phyloP scores from a whole-genome alignment of 2,113 vertebrate genomes.

The Craseonycteris thonglongyai region DNA sequence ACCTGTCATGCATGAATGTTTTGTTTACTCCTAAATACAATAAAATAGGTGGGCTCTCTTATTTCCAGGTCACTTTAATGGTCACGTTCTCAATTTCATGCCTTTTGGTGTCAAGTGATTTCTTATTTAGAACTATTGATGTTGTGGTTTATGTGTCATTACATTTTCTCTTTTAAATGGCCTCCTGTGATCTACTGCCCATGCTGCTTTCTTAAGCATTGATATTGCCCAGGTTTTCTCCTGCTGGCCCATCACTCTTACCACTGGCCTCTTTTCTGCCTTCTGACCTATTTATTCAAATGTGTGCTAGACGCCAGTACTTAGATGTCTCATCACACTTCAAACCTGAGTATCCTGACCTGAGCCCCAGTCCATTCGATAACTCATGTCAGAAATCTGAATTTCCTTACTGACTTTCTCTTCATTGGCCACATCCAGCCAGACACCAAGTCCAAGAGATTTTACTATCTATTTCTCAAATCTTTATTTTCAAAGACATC shows the following conservation, averaged over 20 bases:
- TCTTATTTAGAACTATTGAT: not conserved
- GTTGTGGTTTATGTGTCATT: not conserved
- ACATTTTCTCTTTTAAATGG: not conserved
- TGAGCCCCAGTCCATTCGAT: not conserved
- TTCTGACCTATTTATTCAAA: not conserved
- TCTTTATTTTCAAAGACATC: slow-evolving; percentile 1
- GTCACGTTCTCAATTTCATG: not conserved
- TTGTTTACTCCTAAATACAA: slow-evolving; percentile 63
- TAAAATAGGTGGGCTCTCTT: slow-evolving; percentile 64
- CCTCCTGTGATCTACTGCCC: not conserved
- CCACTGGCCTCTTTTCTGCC: not conserved
- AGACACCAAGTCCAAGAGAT: not conserved
- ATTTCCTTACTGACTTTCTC: not conserved
- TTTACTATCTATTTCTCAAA: not conserved
- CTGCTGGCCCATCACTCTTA: not conserved
- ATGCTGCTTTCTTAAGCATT: not conserved
- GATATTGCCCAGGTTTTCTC: not conserved
- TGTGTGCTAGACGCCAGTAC: not conserved
- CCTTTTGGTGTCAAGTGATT: not conserved
- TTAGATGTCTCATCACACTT: not conserved
- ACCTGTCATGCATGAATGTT: slow-evolving; percentile 7
- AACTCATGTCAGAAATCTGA: not conserved
- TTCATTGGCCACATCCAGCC: not conserved
- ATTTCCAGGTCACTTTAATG: slow-evolving; percentile 67
- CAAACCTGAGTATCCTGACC: not conserved